A percentile compares a stretch with the other conserved stretches of the same genome.
phyloP scores from a whole-genome alignment of 2,113 vertebrate species.

The Eretmochelys imbricata region DNA sequence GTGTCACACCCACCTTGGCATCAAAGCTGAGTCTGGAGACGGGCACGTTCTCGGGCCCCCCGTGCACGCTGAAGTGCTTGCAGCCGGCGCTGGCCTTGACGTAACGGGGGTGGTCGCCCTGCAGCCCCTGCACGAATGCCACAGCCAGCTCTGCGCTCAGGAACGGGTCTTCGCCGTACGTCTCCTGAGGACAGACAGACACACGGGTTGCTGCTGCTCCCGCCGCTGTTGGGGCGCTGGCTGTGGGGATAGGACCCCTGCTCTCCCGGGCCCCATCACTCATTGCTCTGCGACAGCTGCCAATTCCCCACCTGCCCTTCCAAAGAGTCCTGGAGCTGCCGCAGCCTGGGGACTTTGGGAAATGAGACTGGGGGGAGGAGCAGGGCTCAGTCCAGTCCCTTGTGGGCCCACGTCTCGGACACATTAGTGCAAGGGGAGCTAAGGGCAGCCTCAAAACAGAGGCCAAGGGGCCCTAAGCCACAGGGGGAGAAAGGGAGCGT shows the following conservation, averaged over 20 bases:
- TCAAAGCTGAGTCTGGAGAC: constrained; percentile 69
- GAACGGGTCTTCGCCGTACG: constrained; percentile 75
- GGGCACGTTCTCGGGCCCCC: constrained; percentile 74
- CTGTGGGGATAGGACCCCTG: background rate
- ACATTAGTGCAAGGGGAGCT: background rate
- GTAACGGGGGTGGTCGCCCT: constrained; percentile 74
- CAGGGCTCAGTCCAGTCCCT: background rate
- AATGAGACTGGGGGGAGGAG: background rate
- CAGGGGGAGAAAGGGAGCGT: background rate
- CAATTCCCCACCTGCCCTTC: fast-evolving
- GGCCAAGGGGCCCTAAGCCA: background rate
- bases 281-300: background rate
- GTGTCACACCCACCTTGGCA: background rate
- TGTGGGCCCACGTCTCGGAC: background rate
- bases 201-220: fast-evolving
- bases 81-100: constrained; percentile 71
- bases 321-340: background rate
- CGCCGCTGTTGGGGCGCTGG: background rate
- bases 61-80: constrained; percentile 75
- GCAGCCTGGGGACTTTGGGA: fast-evolving
- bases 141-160: constrained; percentile 65
- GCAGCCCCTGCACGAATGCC: constrained; percentile 73
- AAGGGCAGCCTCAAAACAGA: background rate
- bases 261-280: background rate
- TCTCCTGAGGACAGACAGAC: constrained; percentile 33